These are phyloP conservation scores for Aldrovandia affinis DNA, from an alignment of 2,797 vertebrate species.

Conservation along the genomic window DNA sequence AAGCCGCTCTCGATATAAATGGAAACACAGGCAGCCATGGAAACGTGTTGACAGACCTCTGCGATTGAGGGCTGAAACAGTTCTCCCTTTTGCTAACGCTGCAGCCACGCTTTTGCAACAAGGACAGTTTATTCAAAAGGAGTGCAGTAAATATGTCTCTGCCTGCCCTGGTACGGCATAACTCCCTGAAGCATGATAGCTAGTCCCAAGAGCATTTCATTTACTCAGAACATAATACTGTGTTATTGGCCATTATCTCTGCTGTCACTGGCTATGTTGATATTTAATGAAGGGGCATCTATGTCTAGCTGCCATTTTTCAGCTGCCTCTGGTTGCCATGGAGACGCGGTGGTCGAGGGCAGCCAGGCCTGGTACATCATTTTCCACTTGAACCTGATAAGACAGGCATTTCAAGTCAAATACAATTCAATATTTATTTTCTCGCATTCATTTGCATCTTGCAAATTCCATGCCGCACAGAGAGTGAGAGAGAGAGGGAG, in stretches of 20 bases:
- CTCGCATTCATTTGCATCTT: constrained; percentile 51
- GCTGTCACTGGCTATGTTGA: constrained; percentile 89
- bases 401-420: constrained; percentile 58
- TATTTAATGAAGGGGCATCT: constrained; percentile 94
- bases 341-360: constrained; percentile 68
- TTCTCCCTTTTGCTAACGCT: not conserved
- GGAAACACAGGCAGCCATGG: not conserved
- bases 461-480: constrained; percentile 49
- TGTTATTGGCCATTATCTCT: constrained; percentile 98
- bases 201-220: constrained; percentile 86
- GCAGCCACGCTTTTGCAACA: constrained; percentile 14
- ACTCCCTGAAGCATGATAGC: constrained; percentile 83
- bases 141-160: constrained; percentile 51
- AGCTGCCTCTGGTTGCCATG: constrained; percentile 86
- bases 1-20: not conserved
- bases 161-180: constrained; percentile 70
- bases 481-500: constrained; percentile 30
- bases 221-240: constrained; percentile 83
- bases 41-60: not conserved
- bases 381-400: constrained; percentile 61
- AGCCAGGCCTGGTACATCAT: constrained; percentile 52
- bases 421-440: constrained; percentile 58
- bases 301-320: constrained; percentile 89
- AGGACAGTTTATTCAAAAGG: constrained; percentile 34
- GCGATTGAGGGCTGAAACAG: not conserved